Percentiles rank a stretch among this genome's conserved stretches.
These are phyloP conservation scores for Glossophaga mutica DNA, from an alignment of 2,797 vertebrate species.

Conservation along the genomic window DNA sequence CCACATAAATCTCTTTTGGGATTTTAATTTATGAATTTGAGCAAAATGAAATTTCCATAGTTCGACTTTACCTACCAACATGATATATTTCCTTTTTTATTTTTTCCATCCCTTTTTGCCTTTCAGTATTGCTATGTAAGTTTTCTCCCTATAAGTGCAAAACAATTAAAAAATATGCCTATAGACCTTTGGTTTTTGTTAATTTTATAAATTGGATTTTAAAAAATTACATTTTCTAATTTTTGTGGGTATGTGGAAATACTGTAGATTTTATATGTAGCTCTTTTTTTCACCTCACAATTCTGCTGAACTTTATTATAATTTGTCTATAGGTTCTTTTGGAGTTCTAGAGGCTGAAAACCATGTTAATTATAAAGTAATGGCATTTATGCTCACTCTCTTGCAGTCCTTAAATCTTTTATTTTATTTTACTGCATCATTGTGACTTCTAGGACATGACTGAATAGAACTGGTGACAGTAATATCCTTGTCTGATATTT, in stretches of 20 bases:
- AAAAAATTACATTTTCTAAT: constrained; percentile 15
- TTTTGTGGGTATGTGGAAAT: background rate
- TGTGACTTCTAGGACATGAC: background rate
- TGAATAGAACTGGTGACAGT: background rate
- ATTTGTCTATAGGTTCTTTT: constrained; percentile 11
- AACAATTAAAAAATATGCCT: background rate
- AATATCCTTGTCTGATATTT: background rate
- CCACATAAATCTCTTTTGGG: background rate
- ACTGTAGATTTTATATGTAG: background rate
- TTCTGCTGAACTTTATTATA: background rate
- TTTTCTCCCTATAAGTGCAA: background rate
- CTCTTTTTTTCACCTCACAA: background rate
- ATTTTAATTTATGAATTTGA: background rate
- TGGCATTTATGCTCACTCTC: background rate
- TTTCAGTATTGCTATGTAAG: constrained; percentile 17
- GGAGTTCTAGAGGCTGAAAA: background rate
- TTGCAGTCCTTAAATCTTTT: background rate
- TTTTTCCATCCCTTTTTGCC: background rate
- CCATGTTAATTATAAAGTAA: background rate
- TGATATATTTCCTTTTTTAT: constrained; percentile 3
- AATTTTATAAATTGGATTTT: background rate
- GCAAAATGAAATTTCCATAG: constrained; percentile 3
- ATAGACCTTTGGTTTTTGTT: background rate
- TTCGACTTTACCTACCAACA: background rate
- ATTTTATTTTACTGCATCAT: background rate